Percentiles rank a stretch among this genome's conserved stretches.
Conservation (phyloP, 2,888 invertebrate species). For the Sarcophaga rosellei region DNA sequence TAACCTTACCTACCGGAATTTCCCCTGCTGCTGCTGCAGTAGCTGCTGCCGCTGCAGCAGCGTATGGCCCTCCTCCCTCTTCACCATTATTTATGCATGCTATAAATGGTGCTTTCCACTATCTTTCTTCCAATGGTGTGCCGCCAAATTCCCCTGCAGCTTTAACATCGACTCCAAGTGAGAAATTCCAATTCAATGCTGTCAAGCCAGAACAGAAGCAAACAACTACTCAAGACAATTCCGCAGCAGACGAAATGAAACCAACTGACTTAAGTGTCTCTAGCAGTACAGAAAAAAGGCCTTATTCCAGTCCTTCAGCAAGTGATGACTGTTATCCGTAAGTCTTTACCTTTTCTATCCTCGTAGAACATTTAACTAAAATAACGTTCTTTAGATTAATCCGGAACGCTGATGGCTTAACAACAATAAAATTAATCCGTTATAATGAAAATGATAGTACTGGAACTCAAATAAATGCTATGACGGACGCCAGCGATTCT, state of each 20-base stretch:
- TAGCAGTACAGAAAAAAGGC: constrained; percentile 72
- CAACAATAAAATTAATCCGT: constrained; percentile 81
- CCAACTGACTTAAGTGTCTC: constrained; percentile 86
- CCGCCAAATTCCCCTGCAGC: constrained; percentile 79
- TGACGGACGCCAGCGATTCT: constrained; percentile 66
- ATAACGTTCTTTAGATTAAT: constrained; percentile 75
- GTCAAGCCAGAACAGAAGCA: constrained; percentile 79
- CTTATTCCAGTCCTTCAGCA: constrained; percentile 71
- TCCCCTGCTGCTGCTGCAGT: constrained; percentile 78
- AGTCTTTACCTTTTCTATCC: constrained; percentile 70
- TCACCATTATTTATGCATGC: constrained; percentile 81
- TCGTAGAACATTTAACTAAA: not conserved
- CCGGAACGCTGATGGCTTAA: constrained; percentile 81
- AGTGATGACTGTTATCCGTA: constrained; percentile 81
- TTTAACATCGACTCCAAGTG: constrained; percentile 74
- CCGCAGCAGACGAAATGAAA: constrained; percentile 83
- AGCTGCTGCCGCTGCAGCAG: constrained; percentile 77
- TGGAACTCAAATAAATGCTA: constrained; percentile 32
- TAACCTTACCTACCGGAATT: constrained; percentile 76
- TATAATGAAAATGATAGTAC: constrained; percentile 74
- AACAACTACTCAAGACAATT: constrained; percentile 69
- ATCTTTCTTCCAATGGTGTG: constrained; percentile 78
- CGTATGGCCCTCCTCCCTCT: constrained; percentile 80
- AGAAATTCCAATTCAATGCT: constrained; percentile 80
- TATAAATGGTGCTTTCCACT: constrained; percentile 80